Evolutionary conservation across 1,140 invertebrate genomes (phyloP).

Genomic region (Branchinecta lynchi): DNA sequence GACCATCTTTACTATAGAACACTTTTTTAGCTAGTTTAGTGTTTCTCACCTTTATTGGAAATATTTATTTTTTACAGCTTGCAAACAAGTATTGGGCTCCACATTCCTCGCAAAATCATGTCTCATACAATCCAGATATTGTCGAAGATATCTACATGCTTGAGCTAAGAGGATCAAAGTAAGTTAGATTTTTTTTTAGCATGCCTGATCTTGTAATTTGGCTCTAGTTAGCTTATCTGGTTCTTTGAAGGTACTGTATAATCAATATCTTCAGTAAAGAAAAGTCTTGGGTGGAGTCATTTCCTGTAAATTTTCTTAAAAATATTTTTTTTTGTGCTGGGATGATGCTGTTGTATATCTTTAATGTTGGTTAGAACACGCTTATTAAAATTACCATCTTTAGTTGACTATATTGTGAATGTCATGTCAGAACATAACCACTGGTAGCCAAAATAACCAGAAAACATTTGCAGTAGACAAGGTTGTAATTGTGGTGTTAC

Average conservation of each 20-base stretch:
- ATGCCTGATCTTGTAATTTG: no score
- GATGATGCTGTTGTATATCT: no score
- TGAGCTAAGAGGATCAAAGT: conserved; percentile 57
- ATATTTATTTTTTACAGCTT: conserved; percentile 41
- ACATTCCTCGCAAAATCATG: conserved; percentile 47
- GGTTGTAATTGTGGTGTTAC: not conserved
- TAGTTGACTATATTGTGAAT: no score
- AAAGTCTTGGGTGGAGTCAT: conserved; percentile 11
- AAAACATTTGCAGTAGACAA: no score
- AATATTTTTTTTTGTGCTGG: no score
- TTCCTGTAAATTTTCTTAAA: no score
- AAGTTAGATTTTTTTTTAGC: conserved; percentile 25
- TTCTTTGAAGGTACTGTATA: not conserved
- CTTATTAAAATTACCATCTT: no score
- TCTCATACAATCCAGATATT: conserved; percentile 51
- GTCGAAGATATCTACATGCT: conserved; percentile 64
- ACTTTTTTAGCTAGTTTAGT: conserved; percentile 15
- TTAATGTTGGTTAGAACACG: no score
- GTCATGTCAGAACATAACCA: no score
- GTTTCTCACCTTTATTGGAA: conserved; percentile 13
- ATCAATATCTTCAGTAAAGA: conserved; percentile 20
- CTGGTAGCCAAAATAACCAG: no score
- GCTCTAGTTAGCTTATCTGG: no score
- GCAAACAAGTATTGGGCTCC: conserved; percentile 79
- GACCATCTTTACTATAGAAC: no score